phyloP scores from a whole-genome alignment of 2,888 invertebrate genomes.

The Athrips mouffetella region DNA sequence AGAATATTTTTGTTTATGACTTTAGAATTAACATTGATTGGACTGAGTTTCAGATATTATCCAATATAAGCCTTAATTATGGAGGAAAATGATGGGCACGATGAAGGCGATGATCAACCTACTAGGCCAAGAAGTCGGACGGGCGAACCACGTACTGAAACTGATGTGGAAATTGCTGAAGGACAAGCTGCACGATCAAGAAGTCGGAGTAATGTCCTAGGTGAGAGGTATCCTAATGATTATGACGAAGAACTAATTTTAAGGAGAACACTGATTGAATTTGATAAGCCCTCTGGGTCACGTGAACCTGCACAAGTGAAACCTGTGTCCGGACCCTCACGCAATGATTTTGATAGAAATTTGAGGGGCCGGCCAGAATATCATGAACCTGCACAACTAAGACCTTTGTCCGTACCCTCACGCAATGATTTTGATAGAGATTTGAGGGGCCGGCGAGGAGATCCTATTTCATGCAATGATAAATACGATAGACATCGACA shows the following conservation, averaged over 20 bases:
- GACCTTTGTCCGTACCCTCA: background rate
- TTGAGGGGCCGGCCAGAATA: too few species aligned
- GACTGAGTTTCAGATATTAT: too few species aligned
- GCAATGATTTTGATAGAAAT: too few species aligned
- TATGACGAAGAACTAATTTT: background rate
- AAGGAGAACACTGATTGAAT: background rate
- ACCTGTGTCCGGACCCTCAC: too few species aligned
- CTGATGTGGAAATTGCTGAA: background rate
- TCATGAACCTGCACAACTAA: too few species aligned
- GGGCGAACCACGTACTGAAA: too few species aligned
- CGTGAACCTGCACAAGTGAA: too few species aligned
- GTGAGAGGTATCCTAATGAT: background rate
- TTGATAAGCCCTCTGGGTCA: too few species aligned
- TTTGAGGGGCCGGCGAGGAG: too few species aligned
- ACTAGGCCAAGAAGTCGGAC: background rate
- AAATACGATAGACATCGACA: background rate
- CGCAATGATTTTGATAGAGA: too few species aligned
- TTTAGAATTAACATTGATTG: too few species aligned
- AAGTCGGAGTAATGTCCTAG: conserved; percentile 18
- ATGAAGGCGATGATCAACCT: background rate
- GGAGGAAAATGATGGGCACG: background rate
- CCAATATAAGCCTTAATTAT: conserved; percentile 9
- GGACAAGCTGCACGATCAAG: background rate
- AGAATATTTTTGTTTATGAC: too few species aligned
- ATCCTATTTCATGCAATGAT: background rate